Evolutionary conservation across 2,113 vertebrate genomes (phyloP).

Genomic region (Strigops habroptila): DNA sequence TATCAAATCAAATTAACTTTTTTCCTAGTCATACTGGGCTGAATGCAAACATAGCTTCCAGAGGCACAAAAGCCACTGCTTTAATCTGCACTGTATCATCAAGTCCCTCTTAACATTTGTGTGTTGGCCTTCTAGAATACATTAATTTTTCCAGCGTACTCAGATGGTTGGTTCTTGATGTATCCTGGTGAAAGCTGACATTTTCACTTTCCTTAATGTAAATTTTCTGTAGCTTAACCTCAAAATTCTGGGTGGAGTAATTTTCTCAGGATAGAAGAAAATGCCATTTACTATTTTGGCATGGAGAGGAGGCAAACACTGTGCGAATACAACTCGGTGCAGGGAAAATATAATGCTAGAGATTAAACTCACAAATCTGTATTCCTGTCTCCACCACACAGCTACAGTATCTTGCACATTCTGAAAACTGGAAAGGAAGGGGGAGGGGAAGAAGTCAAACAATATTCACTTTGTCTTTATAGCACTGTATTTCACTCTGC

Average conservation of each 20-base stretch:
- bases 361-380: background rate
- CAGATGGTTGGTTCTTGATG: background rate
- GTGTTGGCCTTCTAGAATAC: conserved; percentile 18
- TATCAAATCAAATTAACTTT: conserved; percentile 63
- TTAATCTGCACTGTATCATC: conserved; percentile 35
- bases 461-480: conserved; percentile 35
- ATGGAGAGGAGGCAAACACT: background rate
- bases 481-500: background rate
- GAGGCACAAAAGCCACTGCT: conserved; percentile 30
- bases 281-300: background rate
- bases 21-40: conserved; percentile 20
- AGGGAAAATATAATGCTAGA: background rate
- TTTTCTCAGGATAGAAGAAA: background rate
- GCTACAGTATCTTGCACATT: conserved; percentile 23
- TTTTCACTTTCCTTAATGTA: conserved; percentile 3
- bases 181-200: conserved; percentile 5
- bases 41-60: conserved; percentile 46
- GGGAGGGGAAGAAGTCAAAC: background rate
- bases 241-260: background rate
- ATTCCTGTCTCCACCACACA: background rate
- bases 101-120: conserved; percentile 7
- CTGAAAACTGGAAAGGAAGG: background rate
- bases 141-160: background rate
- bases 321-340: rapidly evolving
- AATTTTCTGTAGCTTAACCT: conserved; percentile 6